Conservation (phyloP, 1,140 invertebrate genomes). For the Megalonaias nervosa region DNA sequence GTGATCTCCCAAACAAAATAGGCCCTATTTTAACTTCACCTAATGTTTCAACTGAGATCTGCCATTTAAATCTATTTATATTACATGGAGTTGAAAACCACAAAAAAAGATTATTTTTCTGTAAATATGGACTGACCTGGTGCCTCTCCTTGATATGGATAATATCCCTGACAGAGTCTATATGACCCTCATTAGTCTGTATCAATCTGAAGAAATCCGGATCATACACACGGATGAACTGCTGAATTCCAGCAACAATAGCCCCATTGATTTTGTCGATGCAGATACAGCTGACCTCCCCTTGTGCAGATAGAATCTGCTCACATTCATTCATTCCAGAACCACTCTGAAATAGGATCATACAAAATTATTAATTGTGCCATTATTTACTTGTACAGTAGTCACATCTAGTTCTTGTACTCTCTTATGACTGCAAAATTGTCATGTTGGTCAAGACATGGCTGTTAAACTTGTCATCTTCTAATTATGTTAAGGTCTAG, state of each 20-base stretch:
- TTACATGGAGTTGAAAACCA: background rate
- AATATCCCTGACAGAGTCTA: conserved; percentile 65
- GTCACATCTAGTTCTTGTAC: background rate
- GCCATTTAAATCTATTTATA: background rate
- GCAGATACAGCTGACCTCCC: conserved; percentile 61
- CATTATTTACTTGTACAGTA: background rate
- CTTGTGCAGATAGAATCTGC: conserved; percentile 59
- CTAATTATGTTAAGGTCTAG: too few species aligned
- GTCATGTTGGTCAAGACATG: too few species aligned
- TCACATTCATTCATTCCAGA: conserved; percentile 68
- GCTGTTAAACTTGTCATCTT: too few species aligned
- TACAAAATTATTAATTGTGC: background rate
- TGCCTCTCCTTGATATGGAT: conserved; percentile 69
- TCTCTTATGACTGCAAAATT: background rate
- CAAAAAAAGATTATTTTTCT: background rate
- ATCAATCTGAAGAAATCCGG: conserved; percentile 64
- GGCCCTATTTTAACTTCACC: too few species aligned
- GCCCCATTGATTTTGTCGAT: conserved; percentile 66
- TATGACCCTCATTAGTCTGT: conserved; percentile 69
- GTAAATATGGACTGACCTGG: conserved; percentile 49
- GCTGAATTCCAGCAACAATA: conserved; percentile 66
- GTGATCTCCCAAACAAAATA: too few species aligned
- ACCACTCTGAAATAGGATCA: conserved; percentile 49
- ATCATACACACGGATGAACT: conserved; percentile 69
- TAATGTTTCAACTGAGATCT: too few species aligned